phyloP scores from a whole-genome alignment of 2,797 vertebrate species.

The Trachurus trachurus region DNA sequence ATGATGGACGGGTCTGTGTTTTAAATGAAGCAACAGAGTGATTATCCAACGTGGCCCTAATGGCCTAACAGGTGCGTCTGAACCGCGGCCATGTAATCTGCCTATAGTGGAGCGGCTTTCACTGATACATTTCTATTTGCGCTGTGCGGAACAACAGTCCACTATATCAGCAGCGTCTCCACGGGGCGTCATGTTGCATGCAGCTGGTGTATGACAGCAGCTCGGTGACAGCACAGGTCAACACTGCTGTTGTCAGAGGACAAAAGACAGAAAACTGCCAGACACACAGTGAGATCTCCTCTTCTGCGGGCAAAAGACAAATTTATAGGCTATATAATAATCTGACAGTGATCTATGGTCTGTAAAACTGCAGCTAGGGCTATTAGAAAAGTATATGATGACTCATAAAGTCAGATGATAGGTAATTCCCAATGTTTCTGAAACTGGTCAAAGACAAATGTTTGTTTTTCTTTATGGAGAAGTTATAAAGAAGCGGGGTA shows the following conservation, averaged over 20 bases:
- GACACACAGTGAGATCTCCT: not conserved
- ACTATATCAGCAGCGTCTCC: slow-evolving; percentile 28
- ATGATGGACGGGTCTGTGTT: not conserved
- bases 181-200: slow-evolving; percentile 61
- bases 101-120: not conserved
- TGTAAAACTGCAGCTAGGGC: not conserved
- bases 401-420: not conserved
- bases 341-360: not conserved
- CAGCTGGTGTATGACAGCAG: slow-evolving; percentile 69
- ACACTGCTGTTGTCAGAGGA: slow-evolving; percentile 47
- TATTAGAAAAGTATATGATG: not conserved
- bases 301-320: not conserved
- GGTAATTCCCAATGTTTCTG: not conserved
- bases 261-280: slow-evolving; percentile 30
- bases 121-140: not conserved
- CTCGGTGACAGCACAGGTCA: slow-evolving; percentile 66
- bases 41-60: not conserved
- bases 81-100: not conserved
- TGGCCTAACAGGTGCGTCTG: slow-evolving; percentile 57
- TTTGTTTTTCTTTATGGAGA: not conserved
- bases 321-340: not conserved
- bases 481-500: not conserved
- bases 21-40: not conserved
- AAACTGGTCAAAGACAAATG: not conserved
- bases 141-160: slow-evolving; percentile 29